These are phyloP conservation scores for Diadophis punctatus DNA, from an alignment of 2,113 vertebrate genomes.

Conservation along the genomic window DNA sequence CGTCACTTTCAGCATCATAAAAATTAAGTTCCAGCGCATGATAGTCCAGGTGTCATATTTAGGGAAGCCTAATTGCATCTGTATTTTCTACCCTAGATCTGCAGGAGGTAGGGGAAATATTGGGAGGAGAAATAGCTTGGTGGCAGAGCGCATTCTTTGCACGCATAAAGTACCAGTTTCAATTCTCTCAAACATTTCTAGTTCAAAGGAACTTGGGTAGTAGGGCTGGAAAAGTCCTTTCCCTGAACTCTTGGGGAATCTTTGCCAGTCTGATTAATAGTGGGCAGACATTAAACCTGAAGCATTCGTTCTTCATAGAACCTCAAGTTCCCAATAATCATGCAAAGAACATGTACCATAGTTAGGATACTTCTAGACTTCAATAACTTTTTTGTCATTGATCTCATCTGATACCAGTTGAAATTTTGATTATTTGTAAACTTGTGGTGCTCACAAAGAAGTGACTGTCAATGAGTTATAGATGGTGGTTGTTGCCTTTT, in stretches of 20 bases:
- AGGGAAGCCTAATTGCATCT: neutral
- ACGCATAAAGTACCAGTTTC: neutral
- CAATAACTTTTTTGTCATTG: neutral
- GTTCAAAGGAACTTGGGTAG: neutral
- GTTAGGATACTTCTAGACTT: neutral
- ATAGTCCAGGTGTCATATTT: neutral
- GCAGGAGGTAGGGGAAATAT: neutral
- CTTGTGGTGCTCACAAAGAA: neutral
- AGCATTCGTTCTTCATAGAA: neutral
- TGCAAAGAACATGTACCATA: neutral
- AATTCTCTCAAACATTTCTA: neutral
- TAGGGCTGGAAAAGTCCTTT: neutral
- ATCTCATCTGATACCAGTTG: neutral
- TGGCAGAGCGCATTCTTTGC: neutral
- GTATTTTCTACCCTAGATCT: neutral
- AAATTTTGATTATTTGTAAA: neutral
- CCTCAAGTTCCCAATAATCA: neutral
- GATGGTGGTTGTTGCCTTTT: neutral
- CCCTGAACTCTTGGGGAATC: neutral
- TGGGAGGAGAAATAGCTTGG: neutral
- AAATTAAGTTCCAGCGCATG: neutral
- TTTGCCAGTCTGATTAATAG: neutral
- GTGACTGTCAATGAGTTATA: neutral
- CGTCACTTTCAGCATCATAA: conserved; percentile 2
- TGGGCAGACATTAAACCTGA: neutral